Evolutionary conservation across 2,113 vertebrate species (phyloP), one percentile per base, ranked within the genome.

Genomic region (Catharus bicknelli): DNA sequence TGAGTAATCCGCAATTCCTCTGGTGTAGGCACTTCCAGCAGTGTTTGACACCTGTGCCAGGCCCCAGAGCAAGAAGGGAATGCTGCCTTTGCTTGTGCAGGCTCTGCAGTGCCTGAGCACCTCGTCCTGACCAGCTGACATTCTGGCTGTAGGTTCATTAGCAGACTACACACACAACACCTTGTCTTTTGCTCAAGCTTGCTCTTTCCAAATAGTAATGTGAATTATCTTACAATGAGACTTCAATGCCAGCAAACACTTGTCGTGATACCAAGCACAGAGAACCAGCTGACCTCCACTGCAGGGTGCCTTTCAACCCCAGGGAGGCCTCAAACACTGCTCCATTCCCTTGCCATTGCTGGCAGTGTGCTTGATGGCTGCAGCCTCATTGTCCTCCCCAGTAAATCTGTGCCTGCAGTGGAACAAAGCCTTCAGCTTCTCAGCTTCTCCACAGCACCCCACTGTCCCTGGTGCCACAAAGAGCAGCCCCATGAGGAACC

Each of bases 81-180:
- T 21, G 20, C 32, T 72, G 32, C 7, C 11, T 47, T 51, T 55
- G 8, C 23, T 21, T 16, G 2, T 36, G 32, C 8, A 38, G 43
- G 11, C 6, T 43, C 57, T 63, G 26, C 3, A 2, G 16, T 23
- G 16, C 47, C 42, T 13, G 0, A 32, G 20, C 8, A 43, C 0
- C 0, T 36, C 32, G 54, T 23, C 3, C 3, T 20, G 40, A 47
- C 34, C 26, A 8, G 0, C 0, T 59, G 38, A 64, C 34, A 50
- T 23, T 26, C 59, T 66, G 40, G 36, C 1, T n/a, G 2, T 36
- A 29, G 30, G 2, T 68, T 47, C 79, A 26, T 63, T 59, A 67
- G 26, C 15, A 66, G 25, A 66, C 25, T 16, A 5, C 16, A 21
- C 16, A 21, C 2, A 18, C 14, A 15, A 2, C 11, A n/a, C 15